Conservation (phyloP, 2,888 invertebrate genomes). For the Hyposoter dolosus region DNA sequence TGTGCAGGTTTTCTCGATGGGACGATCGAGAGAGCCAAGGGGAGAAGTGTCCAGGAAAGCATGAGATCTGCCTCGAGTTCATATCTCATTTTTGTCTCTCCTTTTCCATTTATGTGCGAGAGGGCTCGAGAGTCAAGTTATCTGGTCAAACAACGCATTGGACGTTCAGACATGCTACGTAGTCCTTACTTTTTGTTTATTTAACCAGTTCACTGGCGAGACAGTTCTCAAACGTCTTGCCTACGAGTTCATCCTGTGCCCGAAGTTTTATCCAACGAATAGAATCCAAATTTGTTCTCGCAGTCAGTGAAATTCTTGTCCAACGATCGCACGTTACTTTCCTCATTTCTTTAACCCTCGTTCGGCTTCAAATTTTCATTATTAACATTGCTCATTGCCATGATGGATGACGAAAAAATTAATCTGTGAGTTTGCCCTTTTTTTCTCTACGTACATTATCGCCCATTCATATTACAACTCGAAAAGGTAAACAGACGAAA, state of each 20-base stretch:
- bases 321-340: constrained; percentile 1
- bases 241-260: constrained; percentile 56
- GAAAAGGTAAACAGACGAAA: background rate
- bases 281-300: constrained; percentile 14
- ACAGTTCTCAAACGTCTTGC: constrained; percentile 70
- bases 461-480: background rate
- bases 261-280: constrained; percentile 51
- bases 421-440: constrained; percentile 79
- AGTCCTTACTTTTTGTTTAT: constrained; percentile 76
- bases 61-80: constrained; percentile 27
- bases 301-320: constrained; percentile 24
- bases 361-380: constrained; percentile 3
- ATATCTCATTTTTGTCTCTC: constrained; percentile 66
- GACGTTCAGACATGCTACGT: constrained; percentile 73
- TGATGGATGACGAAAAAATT: constrained; percentile 81
- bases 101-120: constrained; percentile 28
- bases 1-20: constrained; percentile 27
- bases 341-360: background rate
- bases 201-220: constrained; percentile 76
- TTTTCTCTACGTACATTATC: background rate
- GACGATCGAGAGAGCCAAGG: background rate
- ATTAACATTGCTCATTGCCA: constrained; percentile 34
- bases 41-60: constrained; percentile 22
- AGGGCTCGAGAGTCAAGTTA: constrained; percentile 75
- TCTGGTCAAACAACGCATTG: constrained; percentile 76